phyloP scores from a whole-genome alignment of 37 sponge, comb jelly and placozoan genomes.

The Axinella damicornis region DNA sequence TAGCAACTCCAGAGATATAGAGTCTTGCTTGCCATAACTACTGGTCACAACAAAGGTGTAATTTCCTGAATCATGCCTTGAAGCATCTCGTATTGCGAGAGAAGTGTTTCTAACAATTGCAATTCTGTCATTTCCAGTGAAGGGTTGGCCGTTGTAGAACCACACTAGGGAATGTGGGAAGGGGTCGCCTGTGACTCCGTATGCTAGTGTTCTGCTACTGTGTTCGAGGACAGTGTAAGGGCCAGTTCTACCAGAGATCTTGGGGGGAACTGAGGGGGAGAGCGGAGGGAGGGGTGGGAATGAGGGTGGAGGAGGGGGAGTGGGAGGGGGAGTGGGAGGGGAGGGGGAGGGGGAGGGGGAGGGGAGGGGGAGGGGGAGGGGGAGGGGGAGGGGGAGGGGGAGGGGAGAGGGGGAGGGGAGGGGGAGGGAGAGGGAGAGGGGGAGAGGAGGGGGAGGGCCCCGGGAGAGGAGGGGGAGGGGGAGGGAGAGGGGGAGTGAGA shows the following conservation, averaged over 20 bases:
- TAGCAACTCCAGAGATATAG: background rate
- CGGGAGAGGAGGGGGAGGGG: background rate
- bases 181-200: background rate
- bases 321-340: too few species aligned
- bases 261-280: background rate
- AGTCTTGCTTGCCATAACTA: background rate
- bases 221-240: background rate
- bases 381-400: slow-evolving; percentile 1
- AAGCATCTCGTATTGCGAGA: background rate
- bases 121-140: slow-evolving; percentile 3
- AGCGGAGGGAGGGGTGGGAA: too few species aligned
- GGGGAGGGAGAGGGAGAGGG: background rate
- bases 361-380: background rate
- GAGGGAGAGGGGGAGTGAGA: background rate
- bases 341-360: too few species aligned
- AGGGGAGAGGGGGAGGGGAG: background rate
- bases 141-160: background rate
- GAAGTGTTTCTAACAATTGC: background rate
- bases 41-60: slow-evolving; percentile 8
- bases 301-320: too few species aligned
- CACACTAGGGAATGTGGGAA: slow-evolving; percentile 1
- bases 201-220: background rate
- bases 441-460: background rate
- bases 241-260: slow-evolving; percentile 9
- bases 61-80: slow-evolving; percentile 13